Base-by-base conservation (phyloP, 2,888 invertebrate genomes). In the Itoplectis maculator region DNA sequence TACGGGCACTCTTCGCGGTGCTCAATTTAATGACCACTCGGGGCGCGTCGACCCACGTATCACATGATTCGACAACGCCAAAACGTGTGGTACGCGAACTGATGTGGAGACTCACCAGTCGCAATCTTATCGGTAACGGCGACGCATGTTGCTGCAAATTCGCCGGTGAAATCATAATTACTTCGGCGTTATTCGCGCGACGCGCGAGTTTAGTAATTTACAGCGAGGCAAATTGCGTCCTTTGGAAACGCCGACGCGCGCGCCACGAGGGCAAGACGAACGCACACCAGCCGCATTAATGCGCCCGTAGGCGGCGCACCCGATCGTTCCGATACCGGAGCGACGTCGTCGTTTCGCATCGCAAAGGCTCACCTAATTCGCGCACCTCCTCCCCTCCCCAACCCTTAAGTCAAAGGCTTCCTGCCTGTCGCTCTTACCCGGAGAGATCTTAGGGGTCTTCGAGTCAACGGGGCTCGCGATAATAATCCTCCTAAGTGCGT, bases 371-470 rank as follows among this genome's bases (percentile, higher is more conserved):
- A 70, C 54, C 20, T 82, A 79, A 82, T 76, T 42, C 59, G 11
- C 66, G 76, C n/a, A n/a, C n/a, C n/a, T n/a, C n/a, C n/a, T n/a
- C n/a, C n/a, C n/a, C n/a, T n/a, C n/a, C n/a, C n/a, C n/a, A n/a
- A n/a, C 72, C 20, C 72, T 59, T 40, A 51, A 74, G 73, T 45
- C 69, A 78, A 82, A 63, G 78, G 81, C 69, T 78, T 82, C 78
- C 51, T 47, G 0, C 23, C 47, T 49, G 47, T 76, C 40, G 61
- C 40, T 54, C 20, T 65, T 66, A 18, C 20, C n/a, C n/a, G n/a
- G n/a, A 15, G 59, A 45, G 54, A 66, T 75, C 82, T 79, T 72
- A 76, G 72, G 75, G 79, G 79, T 79, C 79, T 79, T 68, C 70
- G 45, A 79, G 75, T 79, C 79, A 75, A 68, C n/a, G 59, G 72